Percentiles rank a stretch among this genome's conserved stretches.
These are phyloP conservation scores for Ptychobarbus kaznakovi DNA, from an alignment of 2,797 vertebrate genomes.

Conservation along the genomic window DNA sequence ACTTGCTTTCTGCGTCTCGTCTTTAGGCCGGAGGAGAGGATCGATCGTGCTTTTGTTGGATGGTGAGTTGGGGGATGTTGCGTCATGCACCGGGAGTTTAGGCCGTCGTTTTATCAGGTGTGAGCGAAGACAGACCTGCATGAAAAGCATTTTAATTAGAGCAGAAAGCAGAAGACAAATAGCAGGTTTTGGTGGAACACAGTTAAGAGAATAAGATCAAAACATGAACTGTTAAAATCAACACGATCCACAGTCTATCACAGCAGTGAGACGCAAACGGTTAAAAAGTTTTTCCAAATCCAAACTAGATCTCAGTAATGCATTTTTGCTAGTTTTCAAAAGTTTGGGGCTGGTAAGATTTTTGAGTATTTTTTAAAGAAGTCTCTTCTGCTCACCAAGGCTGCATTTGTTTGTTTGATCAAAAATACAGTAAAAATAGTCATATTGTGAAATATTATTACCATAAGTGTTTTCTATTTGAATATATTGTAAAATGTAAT, in stretches of 20 bases:
- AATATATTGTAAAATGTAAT: not conserved
- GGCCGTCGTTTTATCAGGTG: conserved; percentile 37
- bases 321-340: not conserved
- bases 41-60: conserved; percentile 19
- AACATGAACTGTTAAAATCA: not conserved
- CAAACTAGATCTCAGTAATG: not conserved
- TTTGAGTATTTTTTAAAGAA: not conserved
- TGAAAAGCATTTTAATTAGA: conserved; percentile 44
- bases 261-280: not conserved
- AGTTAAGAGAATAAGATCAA: not conserved
- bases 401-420: not conserved
- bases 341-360: not conserved
- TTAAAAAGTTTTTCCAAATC: not conserved
- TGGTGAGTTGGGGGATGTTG: conserved; percentile 49
- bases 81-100: conserved; percentile 44
- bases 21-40: not conserved
- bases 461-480: not conserved
- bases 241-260: not conserved
- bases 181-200: conserved; percentile 6
- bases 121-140: not conserved
- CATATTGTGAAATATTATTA: not conserved
- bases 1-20: not conserved
- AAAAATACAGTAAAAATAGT: not conserved
- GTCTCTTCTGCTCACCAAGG: not conserved
- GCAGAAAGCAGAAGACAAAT: conserved; percentile 41